phyloP scores from a whole-genome alignment of 2,113 vertebrate genomes.

The Tor tambroides region DNA sequence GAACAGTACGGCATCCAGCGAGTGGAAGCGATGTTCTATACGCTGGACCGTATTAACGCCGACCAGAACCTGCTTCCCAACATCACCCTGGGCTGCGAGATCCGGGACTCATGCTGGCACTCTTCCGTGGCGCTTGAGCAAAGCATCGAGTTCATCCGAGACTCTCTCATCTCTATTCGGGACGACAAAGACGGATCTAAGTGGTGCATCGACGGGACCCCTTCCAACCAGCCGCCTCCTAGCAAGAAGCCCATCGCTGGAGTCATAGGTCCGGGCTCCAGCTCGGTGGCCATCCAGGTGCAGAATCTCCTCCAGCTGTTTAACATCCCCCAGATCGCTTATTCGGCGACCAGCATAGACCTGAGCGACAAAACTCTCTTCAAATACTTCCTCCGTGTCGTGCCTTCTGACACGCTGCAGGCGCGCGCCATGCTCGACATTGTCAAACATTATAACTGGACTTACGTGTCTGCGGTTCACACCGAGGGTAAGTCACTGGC shows the following conservation, averaged over 20 bases:
- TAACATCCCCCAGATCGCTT: conserved; percentile 98
- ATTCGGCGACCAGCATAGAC: conserved; percentile 97
- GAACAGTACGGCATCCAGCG: conserved; percentile 99
- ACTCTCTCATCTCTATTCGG: conserved; percentile 96
- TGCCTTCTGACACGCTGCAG: conserved; percentile 95
- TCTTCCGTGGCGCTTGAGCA: conserved; percentile 97
- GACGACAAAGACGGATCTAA: conserved; percentile 92
- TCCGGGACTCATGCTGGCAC: conserved; percentile 98
- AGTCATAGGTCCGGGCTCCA: conserved; percentile 96
- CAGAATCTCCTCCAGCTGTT: conserved; percentile 98
- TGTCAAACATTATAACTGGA: conserved; percentile 98
- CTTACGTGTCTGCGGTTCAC: conserved; percentile 96
- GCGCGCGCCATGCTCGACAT: conserved; percentile 97
- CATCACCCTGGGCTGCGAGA: conserved; percentile 79
- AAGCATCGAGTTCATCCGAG: conserved; percentile 98
- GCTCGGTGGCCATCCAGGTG: conserved; percentile 98
- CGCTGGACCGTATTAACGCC: conserved; percentile 94
- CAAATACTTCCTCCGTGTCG: conserved; percentile 97
- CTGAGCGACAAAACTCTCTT: conserved; percentile 97
- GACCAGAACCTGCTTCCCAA: conserved; percentile 91
- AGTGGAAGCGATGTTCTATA: conserved; percentile 99
- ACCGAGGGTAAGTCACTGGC: conserved; percentile 92
- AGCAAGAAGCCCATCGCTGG: conserved; percentile 95
- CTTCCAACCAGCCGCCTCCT: conserved; percentile 79
- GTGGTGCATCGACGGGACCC: conserved; percentile 88